Conservation (phyloP, 2,113 vertebrate genomes). For the Tachycineta bicolor region DNA sequence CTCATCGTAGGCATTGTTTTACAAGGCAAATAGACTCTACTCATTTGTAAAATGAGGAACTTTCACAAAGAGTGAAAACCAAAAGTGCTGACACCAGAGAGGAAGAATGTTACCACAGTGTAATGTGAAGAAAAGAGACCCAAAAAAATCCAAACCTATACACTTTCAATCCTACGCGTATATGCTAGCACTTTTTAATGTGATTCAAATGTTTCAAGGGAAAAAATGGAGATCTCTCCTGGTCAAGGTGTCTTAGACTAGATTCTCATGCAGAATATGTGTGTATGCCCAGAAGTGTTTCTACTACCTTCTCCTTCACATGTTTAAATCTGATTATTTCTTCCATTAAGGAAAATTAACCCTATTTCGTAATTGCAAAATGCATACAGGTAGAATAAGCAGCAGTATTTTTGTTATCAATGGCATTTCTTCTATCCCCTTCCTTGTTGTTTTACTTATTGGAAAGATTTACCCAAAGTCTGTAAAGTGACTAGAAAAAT, state of each 20-base stretch:
- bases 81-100: slow-evolving; percentile 73
- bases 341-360: neutral
- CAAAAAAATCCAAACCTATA: neutral
- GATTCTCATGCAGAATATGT: neutral
- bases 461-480: neutral
- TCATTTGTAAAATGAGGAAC: slow-evolving; percentile 76
- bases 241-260: neutral
- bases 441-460: neutral
- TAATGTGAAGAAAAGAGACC: neutral
- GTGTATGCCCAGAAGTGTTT: neutral
- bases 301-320: neutral
- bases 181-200: neutral
- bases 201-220: slow-evolving; percentile 24
- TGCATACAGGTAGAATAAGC: neutral
- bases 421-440: neutral
- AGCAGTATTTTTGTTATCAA: neutral
- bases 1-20: slow-evolving; percentile 70
- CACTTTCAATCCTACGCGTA: neutral
- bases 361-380: neutral
- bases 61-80: slow-evolving; percentile 78
- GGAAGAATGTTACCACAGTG: slow-evolving; percentile 59
- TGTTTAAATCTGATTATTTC: neutral
- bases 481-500: neutral
- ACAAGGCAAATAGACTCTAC: slow-evolving; percentile 64
- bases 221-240: neutral